phyloP scores from a whole-genome alignment of 2,888 invertebrate species.

The Gari tellinella region DNA sequence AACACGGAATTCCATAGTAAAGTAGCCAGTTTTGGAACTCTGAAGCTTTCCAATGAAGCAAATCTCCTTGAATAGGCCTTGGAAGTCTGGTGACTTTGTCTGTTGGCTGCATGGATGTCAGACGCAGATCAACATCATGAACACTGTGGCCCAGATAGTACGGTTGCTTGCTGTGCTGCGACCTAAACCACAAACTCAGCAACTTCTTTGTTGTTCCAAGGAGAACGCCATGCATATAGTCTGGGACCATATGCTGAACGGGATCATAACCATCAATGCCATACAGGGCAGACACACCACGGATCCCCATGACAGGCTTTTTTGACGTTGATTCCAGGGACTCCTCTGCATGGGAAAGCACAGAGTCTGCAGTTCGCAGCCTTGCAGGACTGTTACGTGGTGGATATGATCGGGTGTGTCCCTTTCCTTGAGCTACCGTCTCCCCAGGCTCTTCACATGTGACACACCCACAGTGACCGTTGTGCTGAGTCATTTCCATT shows the following conservation, averaged over 20 bases:
- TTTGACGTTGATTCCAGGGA: background rate
- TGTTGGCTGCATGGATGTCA: constrained; percentile 29
- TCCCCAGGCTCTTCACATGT: constrained; percentile 33
- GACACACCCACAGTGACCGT: constrained; percentile 39
- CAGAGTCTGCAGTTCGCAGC: background rate
- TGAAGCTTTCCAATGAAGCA: constrained; percentile 34
- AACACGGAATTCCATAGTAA: constrained; percentile 26
- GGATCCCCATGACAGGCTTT: background rate
- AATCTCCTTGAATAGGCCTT: constrained; percentile 17
- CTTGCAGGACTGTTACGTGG: too few species aligned
- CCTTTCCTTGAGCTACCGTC: constrained; percentile 24
- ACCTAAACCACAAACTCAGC: constrained; percentile 15
- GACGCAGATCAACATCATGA: constrained; percentile 4
- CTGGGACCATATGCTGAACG: constrained; percentile 9
- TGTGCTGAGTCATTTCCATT: constrained; percentile 41
- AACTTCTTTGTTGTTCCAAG: constrained; percentile 22
- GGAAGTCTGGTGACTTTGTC: constrained; percentile 29
- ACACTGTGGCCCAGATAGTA: constrained; percentile 22
- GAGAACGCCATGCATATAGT: constrained; percentile 28
- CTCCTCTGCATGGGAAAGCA: constrained; percentile 9
- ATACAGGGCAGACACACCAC: constrained; percentile 8
- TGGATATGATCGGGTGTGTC: constrained; percentile 29
- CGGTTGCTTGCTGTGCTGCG: constrained; percentile 5
- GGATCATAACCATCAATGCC: constrained; percentile 5
- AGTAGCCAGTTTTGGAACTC: constrained; percentile 41